Base-by-base conservation (phyloP, 2,888 invertebrate species). In the Ecdyonurus torrentis region DNA sequence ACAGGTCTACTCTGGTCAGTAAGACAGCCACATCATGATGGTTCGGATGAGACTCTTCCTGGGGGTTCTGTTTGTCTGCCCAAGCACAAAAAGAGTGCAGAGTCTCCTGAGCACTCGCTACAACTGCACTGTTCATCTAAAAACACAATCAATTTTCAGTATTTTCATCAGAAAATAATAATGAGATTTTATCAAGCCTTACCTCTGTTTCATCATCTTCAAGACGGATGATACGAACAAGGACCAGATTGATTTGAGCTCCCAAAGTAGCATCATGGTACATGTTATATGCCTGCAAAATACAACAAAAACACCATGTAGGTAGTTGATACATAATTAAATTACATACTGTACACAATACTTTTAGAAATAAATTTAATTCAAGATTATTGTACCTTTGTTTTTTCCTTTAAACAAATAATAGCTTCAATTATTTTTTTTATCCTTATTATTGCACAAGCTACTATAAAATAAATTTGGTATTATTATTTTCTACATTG, bases 11-110 rank as follows among this genome's bases (percentile, higher is more conserved):
- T 69, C 76, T 75, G 22, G 81, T 80, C 23, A 82, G 70, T 23
- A 81, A 74, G 64, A 82, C 70, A 20, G 80, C 81, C 5, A 79
- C 75, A 69, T 82, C 82, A 70, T 82, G 82, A 68, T 81, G 81
- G 69, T 80, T 79, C 5, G 81, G 79, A 68, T 81, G 78, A 19
- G 72, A 70, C 66, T 81, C 81, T 64, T 77, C 76, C 52, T 73
- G 73, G 1, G 79, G 78, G 69, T 81, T 81, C 61, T 80, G 74
- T 63, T 69, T 71, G 62, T 75, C 71, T 68, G 82, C 81, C 80
- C 81, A 82, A 63, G 76, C 73, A 69, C 80, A 79, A 71, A 82
- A 83, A 69, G 75, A 77, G 63, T 74, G 73, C 64, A 82, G 70
- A 2, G 80, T 77, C 66, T 74, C 73, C 64, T 77, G 76, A 2